Percentiles rank a stretch among this genome's conserved stretches.
Evolutionary conservation across 2,888 invertebrate genomes (phyloP).

Genomic region (Branchellion lobata): DNA sequence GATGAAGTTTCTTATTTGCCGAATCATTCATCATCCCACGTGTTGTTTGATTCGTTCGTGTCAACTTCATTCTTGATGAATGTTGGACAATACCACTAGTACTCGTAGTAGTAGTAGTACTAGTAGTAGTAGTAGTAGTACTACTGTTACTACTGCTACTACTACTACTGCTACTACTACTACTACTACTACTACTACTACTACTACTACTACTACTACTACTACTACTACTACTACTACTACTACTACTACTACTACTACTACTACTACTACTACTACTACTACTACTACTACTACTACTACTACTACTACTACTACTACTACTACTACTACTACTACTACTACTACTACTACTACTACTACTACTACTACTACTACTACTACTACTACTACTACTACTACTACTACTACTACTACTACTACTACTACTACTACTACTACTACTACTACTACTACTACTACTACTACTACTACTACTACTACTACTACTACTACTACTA

Average conservation of each 20-base stretch:
- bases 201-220: neutral
- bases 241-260: conserved; percentile 65
- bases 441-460: too few relatives aligned
- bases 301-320: too few relatives aligned
- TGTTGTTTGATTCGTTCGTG: neutral
- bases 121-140: conserved; percentile 19
- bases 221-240: neutral
- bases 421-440: too few relatives aligned
- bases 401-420: too few relatives aligned
- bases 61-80: neutral
- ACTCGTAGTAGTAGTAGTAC: too few relatives aligned
- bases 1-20: neutral
- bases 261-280: conserved; percentile 21
- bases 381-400: too few relatives aligned
- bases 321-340: too few relatives aligned
- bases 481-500: too few relatives aligned
- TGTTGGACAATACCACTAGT: neutral
- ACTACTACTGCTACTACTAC: neutral
- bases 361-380: too few relatives aligned
- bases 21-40: neutral
- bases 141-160: neutral
- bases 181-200: conserved; percentile 7
- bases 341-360: too few relatives aligned
- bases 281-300: conserved; percentile 33
- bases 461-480: too few relatives aligned